Evolutionary conservation across 2,113 vertebrate species (phyloP).

Genomic region (Acanthisitta chloris): DNA sequence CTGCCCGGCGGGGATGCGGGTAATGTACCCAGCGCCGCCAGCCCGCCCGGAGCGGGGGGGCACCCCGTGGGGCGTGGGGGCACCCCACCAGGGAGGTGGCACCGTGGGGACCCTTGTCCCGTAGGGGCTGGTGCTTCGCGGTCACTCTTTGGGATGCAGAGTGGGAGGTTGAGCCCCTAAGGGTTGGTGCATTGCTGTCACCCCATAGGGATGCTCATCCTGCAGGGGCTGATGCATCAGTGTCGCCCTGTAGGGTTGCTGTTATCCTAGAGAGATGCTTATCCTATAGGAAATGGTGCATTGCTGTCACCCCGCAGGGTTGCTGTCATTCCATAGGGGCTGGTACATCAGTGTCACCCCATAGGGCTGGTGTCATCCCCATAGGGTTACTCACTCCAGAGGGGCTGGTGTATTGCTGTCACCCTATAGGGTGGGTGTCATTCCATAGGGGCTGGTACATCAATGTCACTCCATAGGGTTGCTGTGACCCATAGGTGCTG

Average conservation of each 20-base stretch:
- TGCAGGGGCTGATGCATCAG: not conserved
- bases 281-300: too few relatives aligned
- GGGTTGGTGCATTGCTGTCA: not conserved
- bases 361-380: too few relatives aligned
- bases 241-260: too few relatives aligned
- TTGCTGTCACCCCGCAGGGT: not conserved
- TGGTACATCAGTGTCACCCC: not conserved
- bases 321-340: not conserved
- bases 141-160: too few relatives aligned
- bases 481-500: not conserved
- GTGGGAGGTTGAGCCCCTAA: not conserved
- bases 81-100: not conserved
- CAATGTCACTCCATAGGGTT: rapidly evolving
- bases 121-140: not conserved
- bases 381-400: rapidly evolving
- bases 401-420: too few relatives aligned
- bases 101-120: not conserved
- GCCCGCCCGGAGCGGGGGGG: not conserved
- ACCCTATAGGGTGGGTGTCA: not conserved
- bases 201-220: not conserved
- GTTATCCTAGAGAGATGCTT: too few relatives aligned
- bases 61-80: not conserved
- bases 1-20: constrained; percentile 94
- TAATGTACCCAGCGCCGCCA: constrained; percentile 65
- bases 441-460: rapidly evolving